These are phyloP conservation scores for Cercopithecus petaurista DNA, from an alignment of 2,797 vertebrate species.

Conservation along the genomic window DNA sequence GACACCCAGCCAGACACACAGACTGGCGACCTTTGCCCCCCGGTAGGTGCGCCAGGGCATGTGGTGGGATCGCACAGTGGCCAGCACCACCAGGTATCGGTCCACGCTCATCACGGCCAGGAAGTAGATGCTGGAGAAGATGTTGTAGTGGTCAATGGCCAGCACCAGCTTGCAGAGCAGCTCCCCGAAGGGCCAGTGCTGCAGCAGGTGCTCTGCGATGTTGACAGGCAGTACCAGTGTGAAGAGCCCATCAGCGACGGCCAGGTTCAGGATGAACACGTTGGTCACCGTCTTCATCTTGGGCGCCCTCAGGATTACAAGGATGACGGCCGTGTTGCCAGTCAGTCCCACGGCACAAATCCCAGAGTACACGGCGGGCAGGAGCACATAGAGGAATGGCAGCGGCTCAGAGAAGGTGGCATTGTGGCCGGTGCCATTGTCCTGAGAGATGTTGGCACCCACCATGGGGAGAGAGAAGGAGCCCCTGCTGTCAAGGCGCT, in stretches of 20 bases:
- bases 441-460: constrained; percentile 45
- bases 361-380: constrained; percentile 90
- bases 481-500: constrained; percentile 40
- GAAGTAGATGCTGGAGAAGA: constrained; percentile 94
- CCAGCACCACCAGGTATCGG: constrained; percentile 90
- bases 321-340: constrained; percentile 91
- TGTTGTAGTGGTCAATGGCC: constrained; percentile 92
- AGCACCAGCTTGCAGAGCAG: constrained; percentile 91
- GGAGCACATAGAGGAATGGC: constrained; percentile 86
- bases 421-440: constrained; percentile 65
- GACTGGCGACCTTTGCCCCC: constrained; percentile 88
- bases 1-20: constrained; percentile 91
- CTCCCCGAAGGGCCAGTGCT: constrained; percentile 92
- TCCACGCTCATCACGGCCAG: constrained; percentile 92
- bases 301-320: constrained; percentile 92
- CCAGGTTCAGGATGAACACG: constrained; percentile 93
- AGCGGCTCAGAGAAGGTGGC: constrained; percentile 70
- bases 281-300: constrained; percentile 94
- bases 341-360: constrained; percentile 91
- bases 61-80: constrained; percentile 88
- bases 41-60: constrained; percentile 89
- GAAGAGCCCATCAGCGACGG: constrained; percentile 91
- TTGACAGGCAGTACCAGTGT: constrained; percentile 90
- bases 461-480: neutral
- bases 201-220: constrained; percentile 90